phyloP scores from a whole-genome alignment of 2,888 invertebrate genomes.

The Tolmerus cingulatus region DNA sequence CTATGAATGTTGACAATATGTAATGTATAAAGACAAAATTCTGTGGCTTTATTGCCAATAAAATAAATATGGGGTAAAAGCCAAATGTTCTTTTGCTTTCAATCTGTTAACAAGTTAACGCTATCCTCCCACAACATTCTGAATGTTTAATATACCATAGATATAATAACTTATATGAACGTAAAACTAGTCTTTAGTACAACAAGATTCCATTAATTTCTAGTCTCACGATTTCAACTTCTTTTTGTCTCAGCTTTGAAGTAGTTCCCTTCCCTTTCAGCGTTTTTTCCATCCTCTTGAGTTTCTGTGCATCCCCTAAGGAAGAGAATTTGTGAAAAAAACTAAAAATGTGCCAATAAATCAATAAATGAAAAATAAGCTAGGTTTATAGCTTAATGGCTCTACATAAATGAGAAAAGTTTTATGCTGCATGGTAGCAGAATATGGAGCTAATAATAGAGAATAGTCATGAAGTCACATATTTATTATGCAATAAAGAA shows the following conservation, averaged over 20 bases:
- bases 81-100: too few species aligned
- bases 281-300: neutral
- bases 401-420: neutral
- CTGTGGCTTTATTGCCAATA: too few species aligned
- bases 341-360: neutral
- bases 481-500: neutral
- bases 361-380: neutral
- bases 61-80: too few species aligned
- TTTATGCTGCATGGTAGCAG: neutral
- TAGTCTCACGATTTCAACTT: neutral
- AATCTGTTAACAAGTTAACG: neutral
- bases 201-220: neutral
- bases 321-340: neutral
- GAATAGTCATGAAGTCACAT: neutral
- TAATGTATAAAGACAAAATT: too few species aligned
- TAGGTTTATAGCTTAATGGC: neutral
- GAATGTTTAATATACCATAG: neutral
- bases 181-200: neutral
- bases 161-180: neutral
- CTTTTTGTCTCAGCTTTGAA: neutral
- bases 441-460: neutral
- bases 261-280: neutral
- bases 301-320: neutral
- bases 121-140: neutral
- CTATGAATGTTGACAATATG: too few species aligned